Percentiles rank a stretch among this genome's conserved stretches.
Evolutionary conservation across 2,888 invertebrate species (phyloP).

Genomic region (Abscondita cerata): DNA sequence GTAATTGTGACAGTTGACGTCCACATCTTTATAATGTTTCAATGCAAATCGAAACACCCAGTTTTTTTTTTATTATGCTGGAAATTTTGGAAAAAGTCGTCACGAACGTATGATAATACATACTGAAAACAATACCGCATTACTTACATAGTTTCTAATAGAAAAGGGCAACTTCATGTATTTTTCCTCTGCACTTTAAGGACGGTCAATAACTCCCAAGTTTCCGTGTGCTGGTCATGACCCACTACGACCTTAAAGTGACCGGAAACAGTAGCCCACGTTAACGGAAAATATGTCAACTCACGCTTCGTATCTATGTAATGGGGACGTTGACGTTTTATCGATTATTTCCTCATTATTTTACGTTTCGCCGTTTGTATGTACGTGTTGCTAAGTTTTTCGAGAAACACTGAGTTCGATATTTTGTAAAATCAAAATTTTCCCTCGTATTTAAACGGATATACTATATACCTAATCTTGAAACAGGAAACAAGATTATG

Average conservation of each 20-base stretch:
- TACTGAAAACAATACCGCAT: no score
- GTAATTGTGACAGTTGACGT: no score
- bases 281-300: slow-evolving; percentile 40
- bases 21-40: no score
- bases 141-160: no score
- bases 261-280: slow-evolving; percentile 39
- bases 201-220: slow-evolving; percentile 32
- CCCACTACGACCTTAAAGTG: slow-evolving; percentile 39
- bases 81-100: no score
- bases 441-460: no score
- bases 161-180: no score
- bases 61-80: no score
- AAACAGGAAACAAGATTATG: slow-evolving; percentile 9
- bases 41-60: no score
- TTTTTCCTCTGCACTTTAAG: slow-evolving; percentile 4
- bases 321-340: slow-evolving; percentile 37
- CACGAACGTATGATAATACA: no score
- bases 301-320: slow-evolving; percentile 38
- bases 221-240: slow-evolving; percentile 39
- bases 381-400: not conserved
- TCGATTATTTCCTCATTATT: slow-evolving; percentile 33
- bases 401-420: no score
- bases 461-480: no score
- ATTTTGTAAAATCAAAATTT: not conserved
- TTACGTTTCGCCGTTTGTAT: slow-evolving; percentile 4